Evolutionary conservation across 2,113 vertebrate species (phyloP).

Genomic region (Anolis carolinensis): DNA sequence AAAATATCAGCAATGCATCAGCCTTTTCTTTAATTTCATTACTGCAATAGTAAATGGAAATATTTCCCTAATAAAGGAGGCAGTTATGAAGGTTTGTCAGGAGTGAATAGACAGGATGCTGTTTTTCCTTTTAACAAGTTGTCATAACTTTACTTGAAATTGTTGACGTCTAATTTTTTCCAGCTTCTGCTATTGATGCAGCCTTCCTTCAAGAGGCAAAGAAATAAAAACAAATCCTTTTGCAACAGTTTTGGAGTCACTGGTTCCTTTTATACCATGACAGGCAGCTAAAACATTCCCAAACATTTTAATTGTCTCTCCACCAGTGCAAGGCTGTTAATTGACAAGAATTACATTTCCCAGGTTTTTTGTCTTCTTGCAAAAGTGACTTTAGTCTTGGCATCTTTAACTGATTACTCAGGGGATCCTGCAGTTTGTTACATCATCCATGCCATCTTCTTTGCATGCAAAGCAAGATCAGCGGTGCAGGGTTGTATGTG

Average conservation of each 20-base stretch:
- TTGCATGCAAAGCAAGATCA: background rate
- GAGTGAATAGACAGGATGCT: background rate
- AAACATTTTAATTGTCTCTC: background rate
- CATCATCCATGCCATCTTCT: background rate
- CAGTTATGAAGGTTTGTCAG: background rate
- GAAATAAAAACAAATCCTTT: background rate
- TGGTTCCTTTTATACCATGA: background rate
- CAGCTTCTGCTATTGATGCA: fast-evolving
- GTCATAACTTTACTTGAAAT: fast-evolving
- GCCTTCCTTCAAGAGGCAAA: background rate
- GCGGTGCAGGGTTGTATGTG: background rate
- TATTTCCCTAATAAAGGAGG: background rate
- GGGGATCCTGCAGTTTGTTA: background rate
- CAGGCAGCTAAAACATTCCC: background rate
- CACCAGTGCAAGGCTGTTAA: background rate
- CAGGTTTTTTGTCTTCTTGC: background rate
- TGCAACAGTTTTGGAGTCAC: background rate
- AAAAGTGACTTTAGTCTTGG: background rate
- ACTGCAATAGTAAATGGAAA: background rate
- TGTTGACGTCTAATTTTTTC: background rate
- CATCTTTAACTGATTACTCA: background rate
- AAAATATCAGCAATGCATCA: background rate
- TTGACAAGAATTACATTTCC: background rate
- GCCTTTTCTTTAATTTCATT: background rate
- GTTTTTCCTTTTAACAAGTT: background rate